phyloP scores from a whole-genome alignment of 1,140 invertebrate genomes.

The Drosophila biarmipes region DNA sequence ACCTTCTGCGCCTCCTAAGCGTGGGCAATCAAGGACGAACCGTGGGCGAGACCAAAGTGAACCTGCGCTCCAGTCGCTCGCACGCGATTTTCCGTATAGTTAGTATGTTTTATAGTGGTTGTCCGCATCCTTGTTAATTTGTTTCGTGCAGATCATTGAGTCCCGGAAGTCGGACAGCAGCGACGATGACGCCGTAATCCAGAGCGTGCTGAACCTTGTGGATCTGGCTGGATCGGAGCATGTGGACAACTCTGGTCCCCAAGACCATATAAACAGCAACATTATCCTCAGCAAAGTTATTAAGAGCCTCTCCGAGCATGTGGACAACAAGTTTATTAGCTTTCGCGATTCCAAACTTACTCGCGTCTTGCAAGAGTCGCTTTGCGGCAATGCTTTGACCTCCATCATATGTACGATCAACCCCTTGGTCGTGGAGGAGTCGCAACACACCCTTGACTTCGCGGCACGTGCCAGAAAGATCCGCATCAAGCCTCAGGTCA shows the following conservation, averaged over 20 bases:
- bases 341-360: slow-evolving; percentile 95
- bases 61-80: slow-evolving; percentile 91
- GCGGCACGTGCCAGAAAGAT: slow-evolving; percentile 89
- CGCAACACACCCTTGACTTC: slow-evolving; percentile 90
- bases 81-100: slow-evolving; percentile 90
- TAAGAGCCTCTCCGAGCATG: slow-evolving; percentile 89
- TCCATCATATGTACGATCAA: slow-evolving; percentile 94
- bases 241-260: slow-evolving; percentile 87
- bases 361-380: slow-evolving; percentile 90
- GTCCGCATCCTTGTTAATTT: neutral
- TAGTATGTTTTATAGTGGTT: slow-evolving; percentile 60
- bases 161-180: slow-evolving; percentile 85
- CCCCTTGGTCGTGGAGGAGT: slow-evolving; percentile 90
- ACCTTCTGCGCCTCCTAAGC: neutral
- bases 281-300: slow-evolving; percentile 87
- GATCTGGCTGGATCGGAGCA: slow-evolving; percentile 95
- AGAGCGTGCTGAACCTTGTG: slow-evolving; percentile 92
- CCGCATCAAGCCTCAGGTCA: slow-evolving; percentile 89
- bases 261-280: slow-evolving; percentile 66
- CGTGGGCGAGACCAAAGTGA: slow-evolving; percentile 89
- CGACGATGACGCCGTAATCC: slow-evolving; percentile 86
- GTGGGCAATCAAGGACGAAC: slow-evolving; percentile 87
- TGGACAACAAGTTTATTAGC: slow-evolving; percentile 87
- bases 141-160: slow-evolving; percentile 86
- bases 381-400: slow-evolving; percentile 95